Conservation (phyloP, 2,113 vertebrate species). For the Nycticorax nycticorax region DNA sequence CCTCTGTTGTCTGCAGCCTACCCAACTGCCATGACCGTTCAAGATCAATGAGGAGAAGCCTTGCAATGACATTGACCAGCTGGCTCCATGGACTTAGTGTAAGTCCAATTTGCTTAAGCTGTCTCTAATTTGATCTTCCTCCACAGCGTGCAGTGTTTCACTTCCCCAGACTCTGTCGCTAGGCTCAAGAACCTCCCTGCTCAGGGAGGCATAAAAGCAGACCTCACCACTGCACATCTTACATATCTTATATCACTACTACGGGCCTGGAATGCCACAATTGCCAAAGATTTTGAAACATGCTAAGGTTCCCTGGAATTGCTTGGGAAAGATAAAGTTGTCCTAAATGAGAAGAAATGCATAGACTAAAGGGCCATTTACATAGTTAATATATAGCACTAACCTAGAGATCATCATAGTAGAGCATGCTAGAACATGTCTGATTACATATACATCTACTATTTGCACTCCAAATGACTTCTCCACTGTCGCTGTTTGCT, state of each 20-base stretch:
- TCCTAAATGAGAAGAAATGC: not conserved
- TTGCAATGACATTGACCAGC: not conserved
- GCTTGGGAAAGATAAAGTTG: not conserved
- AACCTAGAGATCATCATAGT: not conserved
- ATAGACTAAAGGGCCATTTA: not conserved
- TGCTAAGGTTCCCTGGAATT: not conserved
- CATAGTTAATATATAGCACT: not conserved
- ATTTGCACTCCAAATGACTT: not conserved
- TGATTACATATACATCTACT: rapidly evolving
- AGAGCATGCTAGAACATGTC: not conserved
- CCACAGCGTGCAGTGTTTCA: not conserved
- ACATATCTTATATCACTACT: not conserved
- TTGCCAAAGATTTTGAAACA: not conserved
- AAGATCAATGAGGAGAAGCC: not conserved
- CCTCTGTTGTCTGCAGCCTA: not conserved
- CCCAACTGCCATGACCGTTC: rapidly evolving
- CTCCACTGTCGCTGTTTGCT: not conserved
- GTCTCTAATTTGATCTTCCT: not conserved
- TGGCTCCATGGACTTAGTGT: not conserved
- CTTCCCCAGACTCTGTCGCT: not conserved
- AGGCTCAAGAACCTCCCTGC: not conserved
- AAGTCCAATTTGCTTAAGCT: not conserved
- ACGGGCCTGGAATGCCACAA: not conserved
- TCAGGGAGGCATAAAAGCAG: not conserved
- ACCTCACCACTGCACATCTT: not conserved